Base-by-base conservation (phyloP, 1,140 invertebrate genomes). In the Phenacoccus solenopsis region DNA sequence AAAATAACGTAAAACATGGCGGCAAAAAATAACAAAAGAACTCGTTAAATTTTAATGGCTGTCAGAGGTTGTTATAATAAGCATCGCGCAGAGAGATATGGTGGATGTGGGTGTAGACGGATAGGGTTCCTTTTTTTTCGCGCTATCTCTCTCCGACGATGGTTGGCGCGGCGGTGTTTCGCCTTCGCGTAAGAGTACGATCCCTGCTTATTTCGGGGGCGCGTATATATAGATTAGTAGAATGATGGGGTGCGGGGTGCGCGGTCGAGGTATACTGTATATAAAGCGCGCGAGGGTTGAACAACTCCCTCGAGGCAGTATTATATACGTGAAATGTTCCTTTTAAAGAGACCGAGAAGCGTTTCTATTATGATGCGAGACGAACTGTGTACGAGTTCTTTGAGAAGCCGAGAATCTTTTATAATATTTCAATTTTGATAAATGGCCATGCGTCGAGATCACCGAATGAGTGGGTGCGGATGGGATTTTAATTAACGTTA, bases 11-110 rank as follows among this genome's bases (percentile, higher is more conserved):
- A 49, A 49, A 64, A 24, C 9, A 64, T 64, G 59, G 59, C 59
- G 59, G 59, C 25, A 64, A 64, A 24, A n/a, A 9, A 64, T 64
- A 64, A 64, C 59, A 64, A 64, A 25, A 27, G 59, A 64, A 64
- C 59, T 64, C 59, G 59, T 64, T 64, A 64, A 64, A 64, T 25
- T 64, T 64, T 64, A 64, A 64, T 64, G 59, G 59, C 59, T 64
- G 59, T 64, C 59, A 64, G 59, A 64, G 22, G 5, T 22, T 22
- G 12, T 64, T 22, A 24, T 64, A 64, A 24, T 24, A 27, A 24
- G 16, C 12, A n/a, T n/a, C n/a, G n/a, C n/a, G 4, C 10, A 24
- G 2, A 10, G 59, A 22, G 25, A 64, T 64, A 64, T 64, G 59
- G 59, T 64, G 59, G 59, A 64, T 64, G 25, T 64, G 25, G 59